Evolutionary conservation across 1,140 invertebrate genomes (phyloP).

Genomic region (Hypothenemus hampei): DNA sequence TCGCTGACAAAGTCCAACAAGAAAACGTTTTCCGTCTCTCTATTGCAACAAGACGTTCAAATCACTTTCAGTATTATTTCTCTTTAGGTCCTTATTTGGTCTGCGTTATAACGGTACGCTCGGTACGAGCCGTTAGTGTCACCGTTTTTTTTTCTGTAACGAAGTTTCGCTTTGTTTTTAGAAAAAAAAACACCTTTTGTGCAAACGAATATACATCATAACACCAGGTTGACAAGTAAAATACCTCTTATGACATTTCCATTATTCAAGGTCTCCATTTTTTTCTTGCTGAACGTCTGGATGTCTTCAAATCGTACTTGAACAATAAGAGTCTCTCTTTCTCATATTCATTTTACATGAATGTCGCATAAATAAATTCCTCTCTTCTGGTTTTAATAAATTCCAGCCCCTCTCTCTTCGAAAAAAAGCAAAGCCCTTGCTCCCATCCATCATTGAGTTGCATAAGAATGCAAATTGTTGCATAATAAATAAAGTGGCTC

Average conservation of each 20-base stretch:
- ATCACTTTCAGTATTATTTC: conserved; percentile 26
- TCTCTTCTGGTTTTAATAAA: too few species aligned
- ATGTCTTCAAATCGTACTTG: too few species aligned
- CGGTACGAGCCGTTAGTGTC: conserved; percentile 21
- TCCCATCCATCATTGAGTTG: too few species aligned
- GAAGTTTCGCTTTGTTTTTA: conserved; percentile 18
- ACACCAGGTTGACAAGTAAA: conserved; percentile 4
- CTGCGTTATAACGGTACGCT: conserved; percentile 15
- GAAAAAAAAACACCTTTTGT: conserved; percentile 18
- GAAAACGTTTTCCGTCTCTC: conserved; percentile 19
- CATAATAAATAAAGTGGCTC: conserved; percentile 14
- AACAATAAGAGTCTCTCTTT: too few species aligned
- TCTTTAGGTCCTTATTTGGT: conserved; percentile 22
- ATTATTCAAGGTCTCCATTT: not conserved
- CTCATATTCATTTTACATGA: too few species aligned
- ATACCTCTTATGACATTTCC: not conserved
- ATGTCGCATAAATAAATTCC: too few species aligned
- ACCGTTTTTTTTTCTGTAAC: conserved; percentile 15
- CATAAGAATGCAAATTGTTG: conserved; percentile 15
- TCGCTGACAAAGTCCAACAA: conserved; percentile 16
- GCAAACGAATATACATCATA: conserved; percentile 13
- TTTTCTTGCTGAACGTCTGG: too few species aligned
- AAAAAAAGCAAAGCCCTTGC: too few species aligned
- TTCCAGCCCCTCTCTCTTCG: too few species aligned
- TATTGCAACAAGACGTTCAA: conserved; percentile 23